Base-by-base conservation (phyloP, 2,797 vertebrate genomes). In the Acipenser oxyrinchus region DNA sequence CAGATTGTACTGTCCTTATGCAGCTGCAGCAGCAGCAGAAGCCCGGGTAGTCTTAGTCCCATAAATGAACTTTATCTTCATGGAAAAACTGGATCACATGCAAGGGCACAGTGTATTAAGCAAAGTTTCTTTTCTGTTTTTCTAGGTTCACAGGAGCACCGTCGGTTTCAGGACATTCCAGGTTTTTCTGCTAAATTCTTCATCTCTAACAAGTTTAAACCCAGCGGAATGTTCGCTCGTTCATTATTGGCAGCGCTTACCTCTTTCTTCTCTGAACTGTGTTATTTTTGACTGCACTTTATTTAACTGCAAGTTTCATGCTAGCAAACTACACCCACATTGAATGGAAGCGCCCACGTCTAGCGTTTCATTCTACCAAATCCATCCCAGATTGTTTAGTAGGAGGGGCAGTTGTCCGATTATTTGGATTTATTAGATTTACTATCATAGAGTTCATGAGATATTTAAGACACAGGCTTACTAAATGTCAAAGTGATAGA, bases 81-180 rank as follows among this genome's bases (percentile, higher is more conserved):
- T 86, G 88, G 87, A 90, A 90, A 90, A 86, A 79, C 79, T 87
- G 82, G 87, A 83, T 89, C 85, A 84, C 76, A 37, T 37, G 37
- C 37, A 65, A 53, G 72, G 62, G 66, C 49, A 37, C 37, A 4
- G 37, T 51, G 13, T 63, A 58, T 37, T 60, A 57, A 58, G 37
- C 65, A 48, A 62, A 69, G 66, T 75, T 69, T 73, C 70, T 66
- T 67, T 55, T 61, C 60, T 18, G 55, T 23, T 9, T 57, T 23
- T 49, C 11, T 37, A 66, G 37, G 13, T 48, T 8, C 53, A 60
- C 37, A 69, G 6, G 49, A 13, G 62, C 8, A 53, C 23, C 53
- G 4, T 2, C 48, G 64, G 51, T 37, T 37, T 37, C 37, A 37
- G 3, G 23, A 10, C 51, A 55, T 55, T 10, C 12, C 12, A 37